Conservation (phyloP, 2,888 invertebrate species). For the Griposia aprilina region DNA sequence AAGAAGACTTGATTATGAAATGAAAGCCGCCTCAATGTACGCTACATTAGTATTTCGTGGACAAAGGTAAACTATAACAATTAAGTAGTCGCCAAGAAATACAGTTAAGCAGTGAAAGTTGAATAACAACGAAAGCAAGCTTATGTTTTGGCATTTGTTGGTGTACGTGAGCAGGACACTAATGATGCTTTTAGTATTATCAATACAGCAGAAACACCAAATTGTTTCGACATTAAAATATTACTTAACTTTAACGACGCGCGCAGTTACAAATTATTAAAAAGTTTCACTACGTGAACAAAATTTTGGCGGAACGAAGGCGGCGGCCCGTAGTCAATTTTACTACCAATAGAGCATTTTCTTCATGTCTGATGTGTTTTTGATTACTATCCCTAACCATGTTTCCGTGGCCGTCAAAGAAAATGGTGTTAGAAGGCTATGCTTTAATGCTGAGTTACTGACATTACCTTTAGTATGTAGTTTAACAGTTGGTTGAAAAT, state of each 20-base stretch:
- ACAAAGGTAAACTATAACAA: slow-evolving; percentile 15
- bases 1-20: slow-evolving; percentile 10
- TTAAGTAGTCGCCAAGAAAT: slow-evolving; percentile 13
- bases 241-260: slow-evolving; percentile 52
- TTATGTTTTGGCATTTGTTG: slow-evolving; percentile 76
- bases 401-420: slow-evolving; percentile 29
- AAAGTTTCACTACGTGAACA: slow-evolving; percentile 51
- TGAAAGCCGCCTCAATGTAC: not conserved
- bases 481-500: slow-evolving; percentile 16
- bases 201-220: slow-evolving; percentile 47
- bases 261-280: slow-evolving; percentile 35
- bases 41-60: slow-evolving; percentile 2
- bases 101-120: slow-evolving; percentile 81
- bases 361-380: slow-evolving; percentile 58
- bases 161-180: slow-evolving; percentile 74
- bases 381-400: slow-evolving; percentile 50
- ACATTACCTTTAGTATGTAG: not conserved
- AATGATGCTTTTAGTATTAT: slow-evolving; percentile 66
- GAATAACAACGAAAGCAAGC: slow-evolving; percentile 69
- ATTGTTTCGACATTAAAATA: slow-evolving; percentile 56
- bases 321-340: slow-evolving; percentile 19
- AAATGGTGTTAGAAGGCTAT: slow-evolving; percentile 19
- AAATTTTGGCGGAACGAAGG: slow-evolving; percentile 27
- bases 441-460: not conserved
- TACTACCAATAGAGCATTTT: slow-evolving; percentile 43